phyloP scores from a whole-genome alignment of 92 coral and sea anemone species.

The Bergia puertoricense region DNA sequence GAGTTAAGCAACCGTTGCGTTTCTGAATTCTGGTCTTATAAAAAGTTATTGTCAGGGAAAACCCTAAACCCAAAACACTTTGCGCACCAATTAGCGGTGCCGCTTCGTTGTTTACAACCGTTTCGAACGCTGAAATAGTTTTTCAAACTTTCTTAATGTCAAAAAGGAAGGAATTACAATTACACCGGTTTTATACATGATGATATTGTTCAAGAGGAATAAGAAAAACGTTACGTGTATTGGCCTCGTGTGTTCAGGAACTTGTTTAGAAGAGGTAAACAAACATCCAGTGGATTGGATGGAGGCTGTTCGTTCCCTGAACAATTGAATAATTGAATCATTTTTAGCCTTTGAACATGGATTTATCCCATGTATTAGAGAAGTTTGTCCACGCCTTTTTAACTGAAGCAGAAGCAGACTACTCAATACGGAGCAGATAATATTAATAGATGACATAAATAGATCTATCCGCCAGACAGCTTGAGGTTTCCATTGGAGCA shows the following conservation, averaged over 20 bases:
- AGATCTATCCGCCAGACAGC: not conserved
- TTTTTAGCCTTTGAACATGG: not conserved
- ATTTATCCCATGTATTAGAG: not conserved
- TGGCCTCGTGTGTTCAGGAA: not conserved
- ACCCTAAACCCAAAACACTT: slow-evolving; percentile 21
- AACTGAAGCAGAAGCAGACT: not conserved
- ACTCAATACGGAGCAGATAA: not conserved
- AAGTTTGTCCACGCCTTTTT: not conserved
- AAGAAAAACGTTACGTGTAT: too few relatives aligned
- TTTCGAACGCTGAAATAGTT: not conserved
- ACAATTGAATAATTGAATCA: not conserved
- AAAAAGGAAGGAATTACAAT: too few relatives aligned
- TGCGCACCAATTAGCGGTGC: not conserved
- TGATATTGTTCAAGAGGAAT: not conserved
- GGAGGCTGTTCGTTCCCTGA: not conserved
- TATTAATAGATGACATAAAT: not conserved
- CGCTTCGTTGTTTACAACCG: not conserved
- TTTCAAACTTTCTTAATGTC: not conserved
- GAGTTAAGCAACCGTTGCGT: not conserved
- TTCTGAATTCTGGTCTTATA: not conserved
- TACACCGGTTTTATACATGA: too few relatives aligned
- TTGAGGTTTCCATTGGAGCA: too few relatives aligned
- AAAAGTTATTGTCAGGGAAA: slow-evolving; percentile 19
- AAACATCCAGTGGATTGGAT: too few relatives aligned
- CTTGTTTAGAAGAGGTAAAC: not conserved